Evolutionary conservation across 2,888 invertebrate species (phyloP), one percentile per base, ranked within the genome.

Genomic region (Heliconius erato): DNA sequence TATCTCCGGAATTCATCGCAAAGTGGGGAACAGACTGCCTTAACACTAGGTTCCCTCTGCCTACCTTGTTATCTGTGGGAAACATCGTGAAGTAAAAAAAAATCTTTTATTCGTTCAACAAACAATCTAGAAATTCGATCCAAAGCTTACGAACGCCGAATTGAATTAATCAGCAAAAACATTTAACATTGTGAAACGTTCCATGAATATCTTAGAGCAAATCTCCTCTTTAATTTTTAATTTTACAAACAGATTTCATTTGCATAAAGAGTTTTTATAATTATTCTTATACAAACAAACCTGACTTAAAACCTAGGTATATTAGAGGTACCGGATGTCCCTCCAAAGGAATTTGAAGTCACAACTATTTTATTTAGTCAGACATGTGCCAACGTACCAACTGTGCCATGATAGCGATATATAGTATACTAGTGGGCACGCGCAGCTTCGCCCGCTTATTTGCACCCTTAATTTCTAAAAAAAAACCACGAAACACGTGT

Each of bases 151-250:
- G 16, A 49, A 23, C 12, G 19, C 32, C n/a, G 12, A 59, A 63
- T 59, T 54, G 59, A 76, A 76, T 76, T 76, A 59, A 76, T 59
- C 35, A 35, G 49, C 49, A 49, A 49, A 49, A 76, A 76, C 35
- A 76, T 76, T 76, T 59, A 28, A 63, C 12, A 35, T 4, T 12
- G 16, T 49, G 32, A 76, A 19, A 76, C n/a, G 19, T 74, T n/a
- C 76, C 63, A 32, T 35, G 23, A 76, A 63, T 14, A 59, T 32
- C 63, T 14, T 35, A 35, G 23, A 35, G 32, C 54, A 28, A 32
- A 28, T 4, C n/a, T 6, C 12, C 23, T 78, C 40, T 16, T 28
- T 19, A 74, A 54, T 28, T 28, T 19, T 23, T 6, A 49, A 49
- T 49, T 49, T 49, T 5, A 49, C 49, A 2, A 14, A 4, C 16